Percentiles rank a stretch among this genome's conserved stretches.
These are phyloP conservation scores for Cremastinae sp. DNA, from an alignment of 2,888 invertebrate genomes.

Conservation along the genomic window DNA sequence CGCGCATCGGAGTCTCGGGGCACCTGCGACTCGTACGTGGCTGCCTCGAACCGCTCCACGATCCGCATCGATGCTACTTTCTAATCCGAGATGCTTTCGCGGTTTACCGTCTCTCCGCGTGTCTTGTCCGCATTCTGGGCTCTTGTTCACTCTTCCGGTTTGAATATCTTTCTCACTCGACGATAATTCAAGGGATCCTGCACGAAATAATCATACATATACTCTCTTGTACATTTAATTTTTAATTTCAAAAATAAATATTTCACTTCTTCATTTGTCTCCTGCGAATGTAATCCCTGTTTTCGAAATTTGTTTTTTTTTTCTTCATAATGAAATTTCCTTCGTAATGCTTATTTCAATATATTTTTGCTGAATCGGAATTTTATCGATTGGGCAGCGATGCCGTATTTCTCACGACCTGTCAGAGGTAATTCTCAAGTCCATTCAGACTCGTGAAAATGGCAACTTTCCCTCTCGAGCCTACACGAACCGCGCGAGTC, in stretches of 20 bases:
- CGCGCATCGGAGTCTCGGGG: slow-evolving; percentile 13
- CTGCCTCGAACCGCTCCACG: slow-evolving; percentile 18
- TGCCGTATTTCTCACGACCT: too few relatives aligned
- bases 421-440: neutral
- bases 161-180: neutral
- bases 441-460: slow-evolving; percentile 12
- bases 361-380: neutral
- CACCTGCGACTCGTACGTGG: slow-evolving; percentile 41
- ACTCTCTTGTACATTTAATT: too few relatives aligned
- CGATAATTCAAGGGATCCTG: neutral
- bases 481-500: slow-evolving; percentile 15
- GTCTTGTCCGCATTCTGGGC: neutral
- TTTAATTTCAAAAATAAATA: too few relatives aligned
- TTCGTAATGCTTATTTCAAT: neutral
- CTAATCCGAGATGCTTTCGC: slow-evolving; percentile 61
- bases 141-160: slow-evolving; percentile 13
- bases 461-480: slow-evolving; percentile 57
- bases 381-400: too few relatives aligned
- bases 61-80: slow-evolving; percentile 56
- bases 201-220: too few relatives aligned
- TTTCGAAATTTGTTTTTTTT: too few relatives aligned
- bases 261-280: too few relatives aligned
- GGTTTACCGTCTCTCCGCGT: slow-evolving; percentile 39
- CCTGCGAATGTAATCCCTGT: too few relatives aligned
- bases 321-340: too few relatives aligned